phyloP scores from a whole-genome alignment of 2,797 vertebrate species.

The Anguilla marmorata region DNA sequence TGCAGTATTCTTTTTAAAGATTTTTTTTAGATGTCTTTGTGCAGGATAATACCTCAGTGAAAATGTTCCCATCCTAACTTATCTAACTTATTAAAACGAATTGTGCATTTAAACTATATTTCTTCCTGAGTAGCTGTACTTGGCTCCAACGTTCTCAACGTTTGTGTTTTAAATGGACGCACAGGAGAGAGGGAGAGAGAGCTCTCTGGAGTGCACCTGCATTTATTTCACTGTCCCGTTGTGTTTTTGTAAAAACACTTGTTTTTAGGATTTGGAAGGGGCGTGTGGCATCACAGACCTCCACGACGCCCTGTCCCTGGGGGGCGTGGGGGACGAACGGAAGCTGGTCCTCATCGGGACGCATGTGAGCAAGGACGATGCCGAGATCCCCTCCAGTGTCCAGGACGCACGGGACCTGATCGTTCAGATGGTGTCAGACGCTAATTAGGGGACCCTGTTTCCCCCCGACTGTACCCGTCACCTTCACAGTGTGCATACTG shows the following conservation, averaged over 20 bases:
- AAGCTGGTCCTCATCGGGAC: conserved; percentile 88
- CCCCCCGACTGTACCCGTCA: not conserved
- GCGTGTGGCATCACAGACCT: conserved; percentile 86
- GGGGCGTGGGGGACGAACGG: conserved; percentile 76
- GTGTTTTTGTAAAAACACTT: not conserved
- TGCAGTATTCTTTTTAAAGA: no score
- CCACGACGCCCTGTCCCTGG: conserved; percentile 80
- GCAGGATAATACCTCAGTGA: not conserved
- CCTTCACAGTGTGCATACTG: not conserved
- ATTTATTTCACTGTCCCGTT: not conserved
- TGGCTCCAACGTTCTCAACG: no score
- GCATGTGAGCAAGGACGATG: conserved; percentile 67
- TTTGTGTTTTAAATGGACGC: no score
- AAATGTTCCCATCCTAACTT: not conserved
- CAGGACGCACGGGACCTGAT: conserved; percentile 87
- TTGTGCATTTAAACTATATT: no score
- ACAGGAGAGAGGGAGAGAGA: not conserved
- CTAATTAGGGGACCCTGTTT: conserved; percentile 51
- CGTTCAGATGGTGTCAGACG: conserved; percentile 73
- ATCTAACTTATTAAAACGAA: no score
- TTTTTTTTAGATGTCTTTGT: not conserved
- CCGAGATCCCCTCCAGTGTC: conserved; percentile 70
- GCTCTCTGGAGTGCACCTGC: not conserved
- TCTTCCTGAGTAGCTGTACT: no score
- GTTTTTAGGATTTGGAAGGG: conserved; percentile 78